Evolutionary conservation across 2,113 vertebrate genomes (phyloP), one percentile per base, ranked within the genome.

Genomic region (Pampusana beccarii): DNA sequence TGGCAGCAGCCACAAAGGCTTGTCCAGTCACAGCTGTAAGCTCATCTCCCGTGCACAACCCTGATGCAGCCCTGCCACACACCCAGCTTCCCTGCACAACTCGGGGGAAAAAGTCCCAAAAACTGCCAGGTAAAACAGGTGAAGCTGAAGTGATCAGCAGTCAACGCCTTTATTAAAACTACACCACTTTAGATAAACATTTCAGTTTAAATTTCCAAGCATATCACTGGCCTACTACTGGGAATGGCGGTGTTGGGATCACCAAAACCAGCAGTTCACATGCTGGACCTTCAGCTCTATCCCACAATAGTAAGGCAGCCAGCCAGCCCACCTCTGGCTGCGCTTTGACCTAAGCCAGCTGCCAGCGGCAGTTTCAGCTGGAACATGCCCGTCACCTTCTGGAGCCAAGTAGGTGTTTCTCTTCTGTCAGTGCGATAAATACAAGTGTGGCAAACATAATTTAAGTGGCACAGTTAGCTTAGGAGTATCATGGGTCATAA

Each of bases 151-250:
- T 24, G 54, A 86, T 89, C 87, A 95, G 93, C 93, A 96, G 89
- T 94, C 90, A 96, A 94, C 90, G 91, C 81, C 66, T 98, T 98
- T 98, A 98, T 96, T 98, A 95, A 97, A 97, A 96, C 95, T 93
- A 96, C 92, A 95, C 74, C 94, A 83, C 80, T 95, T 93, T 60
- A 90, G 93, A 87, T 86, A 83, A 96, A 96, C 93, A 96, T 92
- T 96, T 93, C 70, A 19, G 93, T 94, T 91, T 62, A 31, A 72
- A 40, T 80, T 92, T 95, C 82, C 94, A 91, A 93, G 89, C 74
- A 0, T 80, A 31, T 71, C 89, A 90, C 85, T 81, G 88, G 85
- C 90, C 91, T 84, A 36, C 54, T 62, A 80, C 57, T 1, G 4
- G 80, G 86, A 88, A 57, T 1, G 25, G 81, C 4, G 2, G 72